A percentile compares a stretch with the other conserved stretches of the same genome.
Evolutionary conservation across 2,797 vertebrate species (phyloP).

Genomic region (Sitta carolinensis): DNA sequence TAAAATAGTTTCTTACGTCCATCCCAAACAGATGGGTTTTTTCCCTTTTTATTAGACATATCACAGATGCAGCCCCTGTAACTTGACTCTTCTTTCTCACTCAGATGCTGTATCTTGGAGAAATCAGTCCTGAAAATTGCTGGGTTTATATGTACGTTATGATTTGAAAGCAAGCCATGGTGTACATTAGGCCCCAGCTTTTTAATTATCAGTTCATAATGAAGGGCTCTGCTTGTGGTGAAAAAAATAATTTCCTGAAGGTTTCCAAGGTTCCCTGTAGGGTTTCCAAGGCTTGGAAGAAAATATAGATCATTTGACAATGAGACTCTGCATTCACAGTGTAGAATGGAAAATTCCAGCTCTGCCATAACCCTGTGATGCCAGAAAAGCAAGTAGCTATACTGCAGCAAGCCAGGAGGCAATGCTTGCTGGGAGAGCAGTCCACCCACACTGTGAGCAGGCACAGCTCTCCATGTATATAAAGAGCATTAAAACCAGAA

Average conservation of each 20-base stretch:
- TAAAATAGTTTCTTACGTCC: not conserved
- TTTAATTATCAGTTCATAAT: slow-evolving; percentile 73
- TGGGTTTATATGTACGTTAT: not conserved
- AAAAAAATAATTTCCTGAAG: slow-evolving; percentile 67
- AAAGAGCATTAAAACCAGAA: not conserved
- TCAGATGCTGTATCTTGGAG: not conserved
- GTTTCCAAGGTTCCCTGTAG: slow-evolving; percentile 45
- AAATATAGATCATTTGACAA: slow-evolving; percentile 50
- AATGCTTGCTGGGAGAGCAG: not conserved
- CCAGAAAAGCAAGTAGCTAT: not conserved
- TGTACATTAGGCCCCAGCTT: slow-evolving; percentile 48
- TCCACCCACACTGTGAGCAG: not conserved
- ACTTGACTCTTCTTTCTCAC: slow-evolving; percentile 24
- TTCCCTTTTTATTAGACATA: slow-evolving; percentile 23
- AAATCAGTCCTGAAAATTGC: slow-evolving; percentile 21
- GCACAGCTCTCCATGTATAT: not conserved
- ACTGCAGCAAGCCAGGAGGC: not conserved
- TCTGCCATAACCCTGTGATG: slow-evolving; percentile 2
- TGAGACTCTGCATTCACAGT: slow-evolving; percentile 5
- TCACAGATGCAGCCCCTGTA: slow-evolving; percentile 22
- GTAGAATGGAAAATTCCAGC: slow-evolving; percentile 66
- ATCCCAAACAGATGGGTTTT: not conserved
- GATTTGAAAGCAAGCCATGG: slow-evolving; percentile 32
- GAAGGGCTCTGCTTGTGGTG: slow-evolving; percentile 48
- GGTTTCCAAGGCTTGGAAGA: slow-evolving; percentile 54